Conservation (phyloP, 2,797 vertebrate species). For the Neoniphon sammara region DNA sequence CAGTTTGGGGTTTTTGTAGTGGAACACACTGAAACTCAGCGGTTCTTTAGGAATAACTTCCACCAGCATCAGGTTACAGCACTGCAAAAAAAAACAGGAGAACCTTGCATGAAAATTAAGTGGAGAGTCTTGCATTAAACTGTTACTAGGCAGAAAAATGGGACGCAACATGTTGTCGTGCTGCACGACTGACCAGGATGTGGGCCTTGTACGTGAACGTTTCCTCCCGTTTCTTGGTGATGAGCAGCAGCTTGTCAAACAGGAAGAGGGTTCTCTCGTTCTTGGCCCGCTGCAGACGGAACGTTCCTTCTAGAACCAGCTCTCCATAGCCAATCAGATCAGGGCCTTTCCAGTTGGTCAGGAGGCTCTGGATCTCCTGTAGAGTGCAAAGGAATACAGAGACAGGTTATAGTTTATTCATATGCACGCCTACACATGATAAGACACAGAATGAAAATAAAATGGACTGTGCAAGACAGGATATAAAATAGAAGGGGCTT, state of each 20-base stretch:
- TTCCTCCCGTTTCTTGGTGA: conserved; percentile 97
- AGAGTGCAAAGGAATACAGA: conserved; percentile 14
- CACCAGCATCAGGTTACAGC: conserved; percentile 98
- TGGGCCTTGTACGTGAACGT: conserved; percentile 96
- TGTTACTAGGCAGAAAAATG: not conserved
- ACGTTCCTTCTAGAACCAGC: conserved; percentile 95
- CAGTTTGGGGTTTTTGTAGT: conserved; percentile 99
- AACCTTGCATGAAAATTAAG: not conserved
- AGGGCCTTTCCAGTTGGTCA: conserved; percentile 98
- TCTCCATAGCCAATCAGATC: conserved; percentile 97
- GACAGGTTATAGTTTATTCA: not conserved
- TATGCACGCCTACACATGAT: not conserved
- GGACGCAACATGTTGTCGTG: not conserved
- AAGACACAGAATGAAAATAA: conserved; percentile 3
- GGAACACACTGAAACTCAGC: conserved; percentile 96
- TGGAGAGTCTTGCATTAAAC: conserved; percentile 9
- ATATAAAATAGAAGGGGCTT: not conserved
- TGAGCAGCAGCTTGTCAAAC: conserved; percentile 95
- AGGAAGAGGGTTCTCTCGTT: conserved; percentile 97
- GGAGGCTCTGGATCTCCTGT: conserved; percentile 97
- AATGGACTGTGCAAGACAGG: not conserved
- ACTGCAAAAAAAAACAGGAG: conserved; percentile 81
- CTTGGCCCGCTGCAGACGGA: conserved; percentile 96
- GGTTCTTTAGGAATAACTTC: conserved; percentile 98
- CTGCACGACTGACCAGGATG: conserved; percentile 88